Base-by-base conservation (phyloP, 2,888 invertebrate genomes). In the Habroteleia sp. region DNA sequence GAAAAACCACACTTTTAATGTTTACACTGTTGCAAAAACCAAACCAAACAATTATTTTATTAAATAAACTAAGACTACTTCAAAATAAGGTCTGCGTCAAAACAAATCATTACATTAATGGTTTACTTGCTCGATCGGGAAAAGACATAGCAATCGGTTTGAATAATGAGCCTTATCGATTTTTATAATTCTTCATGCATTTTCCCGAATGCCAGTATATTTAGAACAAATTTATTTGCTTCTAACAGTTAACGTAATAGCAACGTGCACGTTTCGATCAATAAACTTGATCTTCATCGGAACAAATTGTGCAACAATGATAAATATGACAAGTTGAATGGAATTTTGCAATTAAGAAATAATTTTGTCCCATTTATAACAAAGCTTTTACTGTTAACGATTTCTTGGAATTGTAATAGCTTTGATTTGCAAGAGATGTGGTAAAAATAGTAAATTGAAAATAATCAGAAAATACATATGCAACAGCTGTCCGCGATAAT, bases 1-100 rank as follows among this genome's bases (percentile, higher is more conserved):
- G 83, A 86, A 84, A 85, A 83, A 86, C 78, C 80, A 82, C 78
- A 80, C 79, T 50, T 54, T 69, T 76, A 74, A 33, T 44, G 8
- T 31, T 5, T 39, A 29, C 17, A 7, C 41, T 10, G 2, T n/a
- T 8, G 11, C 35, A 37, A 39, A n/a, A 41, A 5, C 23, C 20
- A 41, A 41, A 41, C 31, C 33, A 23, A n/a, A n/a, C n/a, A n/a
- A n/a, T n/a, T n/a, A n/a, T n/a, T n/a, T n/a, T n/a, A n/a, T n/a
- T n/a, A n/a, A n/a, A n/a, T n/a, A n/a, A n/a, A n/a, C n/a, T n/a
- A n/a, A n/a, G n/a, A n/a, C n/a, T n/a, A n/a, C n/a, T n/a, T n/a
- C n/a, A n/a, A n/a, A n/a, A n/a, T n/a, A n/a, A n/a, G n/a, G n/a
- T n/a, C n/a, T n/a, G 20, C 3, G 20, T 20, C 46, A 48, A 46